Evolutionary conservation across 2,888 invertebrate genomes (phyloP).

Genomic region (Xanthorhoe designata): DNA sequence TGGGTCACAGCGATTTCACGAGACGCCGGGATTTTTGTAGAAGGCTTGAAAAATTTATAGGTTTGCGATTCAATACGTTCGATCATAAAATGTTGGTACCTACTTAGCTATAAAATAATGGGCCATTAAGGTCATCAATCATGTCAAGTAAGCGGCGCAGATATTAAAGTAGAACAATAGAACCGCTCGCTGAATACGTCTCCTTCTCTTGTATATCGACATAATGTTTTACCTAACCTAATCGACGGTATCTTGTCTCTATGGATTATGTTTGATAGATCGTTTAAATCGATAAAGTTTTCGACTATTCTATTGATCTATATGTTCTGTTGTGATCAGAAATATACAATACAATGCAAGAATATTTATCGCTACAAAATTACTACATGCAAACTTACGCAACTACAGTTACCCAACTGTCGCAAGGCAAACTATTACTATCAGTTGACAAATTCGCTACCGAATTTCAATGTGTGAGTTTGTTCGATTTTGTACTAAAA

Average conservation of each 20-base stretch:
- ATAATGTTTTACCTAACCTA: background rate
- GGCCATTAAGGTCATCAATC: slow-evolving; percentile 15
- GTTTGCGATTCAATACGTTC: slow-evolving; percentile 7
- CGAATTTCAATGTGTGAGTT: too few species aligned
- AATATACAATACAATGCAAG: too few species aligned
- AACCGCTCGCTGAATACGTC: background rate
- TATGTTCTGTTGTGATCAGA: too few species aligned
- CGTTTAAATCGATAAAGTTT: too few species aligned
- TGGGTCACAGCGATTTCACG: slow-evolving; percentile 16
- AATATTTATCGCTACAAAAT: too few species aligned
- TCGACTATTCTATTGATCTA: too few species aligned
- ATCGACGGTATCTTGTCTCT: background rate
- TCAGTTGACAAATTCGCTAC: too few species aligned
- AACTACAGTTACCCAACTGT: too few species aligned
- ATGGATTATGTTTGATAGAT: background rate
- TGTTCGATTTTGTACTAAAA: too few species aligned
- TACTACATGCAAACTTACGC: too few species aligned
- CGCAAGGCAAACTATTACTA: too few species aligned
- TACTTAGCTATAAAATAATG: background rate
- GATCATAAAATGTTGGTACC: slow-evolving; percentile 4
- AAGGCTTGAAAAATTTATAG: slow-evolving; percentile 15
- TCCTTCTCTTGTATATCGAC: background rate
- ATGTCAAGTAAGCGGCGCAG: background rate
- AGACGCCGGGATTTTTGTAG: slow-evolving; percentile 15
- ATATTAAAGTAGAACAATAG: slow-evolving; percentile 1